These are phyloP conservation scores for Marcusenius ussheri DNA, from an alignment of 2,113 vertebrate species.

Conservation along the genomic window DNA sequence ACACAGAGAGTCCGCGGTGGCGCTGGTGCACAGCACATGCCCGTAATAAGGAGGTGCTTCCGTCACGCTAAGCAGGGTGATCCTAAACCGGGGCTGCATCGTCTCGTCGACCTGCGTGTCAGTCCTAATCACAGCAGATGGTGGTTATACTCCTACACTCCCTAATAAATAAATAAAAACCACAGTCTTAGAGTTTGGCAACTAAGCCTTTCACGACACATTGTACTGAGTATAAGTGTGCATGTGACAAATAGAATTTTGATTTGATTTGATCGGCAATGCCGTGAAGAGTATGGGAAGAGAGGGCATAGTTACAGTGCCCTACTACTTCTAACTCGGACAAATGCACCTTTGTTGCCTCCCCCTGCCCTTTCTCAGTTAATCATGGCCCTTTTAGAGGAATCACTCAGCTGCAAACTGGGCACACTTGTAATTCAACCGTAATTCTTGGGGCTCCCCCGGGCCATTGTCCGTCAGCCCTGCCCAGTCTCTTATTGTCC, in stretches of 20 bases:
- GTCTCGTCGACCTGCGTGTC: not conserved
- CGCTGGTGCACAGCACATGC: not conserved
- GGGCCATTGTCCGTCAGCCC: not conserved
- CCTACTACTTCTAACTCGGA: not conserved
- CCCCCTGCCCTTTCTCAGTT: not conserved
- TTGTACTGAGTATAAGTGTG: not conserved
- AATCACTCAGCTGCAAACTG: not conserved
- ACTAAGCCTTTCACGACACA: not conserved
- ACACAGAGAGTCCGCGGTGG: not conserved
- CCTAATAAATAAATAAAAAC: not conserved
- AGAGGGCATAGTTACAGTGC: not conserved
- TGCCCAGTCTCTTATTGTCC: not conserved
- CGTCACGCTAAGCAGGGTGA: too few relatives aligned
- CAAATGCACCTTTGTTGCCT: not conserved
- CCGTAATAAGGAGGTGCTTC: not conserved
- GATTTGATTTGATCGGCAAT: not conserved
- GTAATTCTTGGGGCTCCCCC: not conserved
- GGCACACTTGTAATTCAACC: not conserved
- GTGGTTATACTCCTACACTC: not conserved
- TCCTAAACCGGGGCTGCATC: not conserved
- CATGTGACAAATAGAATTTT: not conserved
- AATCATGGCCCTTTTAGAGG: not conserved
- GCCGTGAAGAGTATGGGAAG: not conserved
- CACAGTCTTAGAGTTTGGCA: not conserved
- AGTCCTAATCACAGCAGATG: not conserved